phyloP scores from a whole-genome alignment of 2,888 invertebrate species.

The Portevinia maculata region DNA sequence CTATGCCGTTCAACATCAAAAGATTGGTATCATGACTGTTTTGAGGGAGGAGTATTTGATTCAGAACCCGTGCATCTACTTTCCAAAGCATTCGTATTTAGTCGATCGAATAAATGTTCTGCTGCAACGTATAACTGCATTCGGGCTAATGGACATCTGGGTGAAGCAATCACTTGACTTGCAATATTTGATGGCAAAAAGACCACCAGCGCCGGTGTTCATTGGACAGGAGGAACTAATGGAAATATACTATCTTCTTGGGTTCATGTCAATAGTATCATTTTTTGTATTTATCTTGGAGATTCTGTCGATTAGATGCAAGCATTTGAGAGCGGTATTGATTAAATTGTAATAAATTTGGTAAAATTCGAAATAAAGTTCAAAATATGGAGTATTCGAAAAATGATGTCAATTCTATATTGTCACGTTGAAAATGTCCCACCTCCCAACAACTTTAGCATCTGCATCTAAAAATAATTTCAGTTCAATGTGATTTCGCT shows the following conservation, averaged over 20 bases:
- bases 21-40: conserved; percentile 25
- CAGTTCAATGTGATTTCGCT: too few species aligned
- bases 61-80: conserved; percentile 71
- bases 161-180: conserved; percentile 27
- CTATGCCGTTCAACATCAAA: conserved; percentile 33
- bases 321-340: background rate
- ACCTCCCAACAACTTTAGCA: too few species aligned
- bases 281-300: conserved; percentile 47
- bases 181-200: background rate
- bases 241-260: conserved; percentile 37
- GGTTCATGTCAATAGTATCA: conserved; percentile 16
- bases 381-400: background rate
- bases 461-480: too few species aligned
- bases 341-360: background rate
- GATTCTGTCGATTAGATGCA: conserved; percentile 18
- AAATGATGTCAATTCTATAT: too few species aligned
- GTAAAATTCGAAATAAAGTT: background rate
- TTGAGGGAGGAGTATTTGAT: conserved; percentile 19
- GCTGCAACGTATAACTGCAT: conserved; percentile 75
- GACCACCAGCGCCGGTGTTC: background rate
- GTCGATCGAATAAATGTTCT: conserved; percentile 76
- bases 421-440: too few species aligned
- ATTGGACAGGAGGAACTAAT: conserved; percentile 31
- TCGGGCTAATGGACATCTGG: conserved; percentile 76
- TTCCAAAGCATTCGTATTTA: conserved; percentile 77